A percentile compares a stretch with the other conserved stretches of the same genome.
These are phyloP conservation scores for Ellobius talpinus DNA, from an alignment of 2,113 vertebrate genomes.

Conservation along the genomic window DNA sequence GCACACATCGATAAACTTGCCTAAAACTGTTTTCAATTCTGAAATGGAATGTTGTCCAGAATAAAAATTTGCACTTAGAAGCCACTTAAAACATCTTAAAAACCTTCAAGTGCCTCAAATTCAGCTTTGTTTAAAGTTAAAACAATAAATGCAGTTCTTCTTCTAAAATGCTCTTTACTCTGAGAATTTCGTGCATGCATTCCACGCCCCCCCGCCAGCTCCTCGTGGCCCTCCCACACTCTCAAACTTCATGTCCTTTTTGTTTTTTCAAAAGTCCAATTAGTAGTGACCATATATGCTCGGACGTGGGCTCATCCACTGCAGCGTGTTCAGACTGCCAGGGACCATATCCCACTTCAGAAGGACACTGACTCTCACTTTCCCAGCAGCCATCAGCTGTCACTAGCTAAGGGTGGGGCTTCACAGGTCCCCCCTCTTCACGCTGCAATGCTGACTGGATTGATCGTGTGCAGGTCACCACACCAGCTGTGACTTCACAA, in stretches of 20 bases:
- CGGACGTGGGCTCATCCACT: not conserved
- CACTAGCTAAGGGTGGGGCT: not conserved
- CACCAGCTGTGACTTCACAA: not conserved
- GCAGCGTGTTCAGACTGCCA: not conserved
- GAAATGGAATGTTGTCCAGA: not conserved
- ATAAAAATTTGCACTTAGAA: not conserved
- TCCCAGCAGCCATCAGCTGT: not conserved
- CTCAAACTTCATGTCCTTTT: not conserved
- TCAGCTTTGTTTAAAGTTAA: slow-evolving; percentile 51
- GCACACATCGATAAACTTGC: not conserved
- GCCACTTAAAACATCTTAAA: not conserved
- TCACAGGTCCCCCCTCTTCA: not conserved
- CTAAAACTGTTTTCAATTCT: not conserved
- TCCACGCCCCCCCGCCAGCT: no score
- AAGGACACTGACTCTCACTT: not conserved
- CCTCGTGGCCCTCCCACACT: not conserved
- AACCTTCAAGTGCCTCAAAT: slow-evolving; percentile 8
- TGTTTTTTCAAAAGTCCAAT: not conserved
- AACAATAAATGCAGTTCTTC: not conserved
- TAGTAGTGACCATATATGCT: not conserved
- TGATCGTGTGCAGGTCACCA: not conserved
- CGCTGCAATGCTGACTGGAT: not conserved
- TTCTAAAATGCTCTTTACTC: not conserved
- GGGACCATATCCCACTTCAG: not conserved
- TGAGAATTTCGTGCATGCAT: not conserved